These are phyloP conservation scores for Hypotaenidia philippensis DNA, from an alignment of 2,797 vertebrate species.

Conservation along the genomic window DNA sequence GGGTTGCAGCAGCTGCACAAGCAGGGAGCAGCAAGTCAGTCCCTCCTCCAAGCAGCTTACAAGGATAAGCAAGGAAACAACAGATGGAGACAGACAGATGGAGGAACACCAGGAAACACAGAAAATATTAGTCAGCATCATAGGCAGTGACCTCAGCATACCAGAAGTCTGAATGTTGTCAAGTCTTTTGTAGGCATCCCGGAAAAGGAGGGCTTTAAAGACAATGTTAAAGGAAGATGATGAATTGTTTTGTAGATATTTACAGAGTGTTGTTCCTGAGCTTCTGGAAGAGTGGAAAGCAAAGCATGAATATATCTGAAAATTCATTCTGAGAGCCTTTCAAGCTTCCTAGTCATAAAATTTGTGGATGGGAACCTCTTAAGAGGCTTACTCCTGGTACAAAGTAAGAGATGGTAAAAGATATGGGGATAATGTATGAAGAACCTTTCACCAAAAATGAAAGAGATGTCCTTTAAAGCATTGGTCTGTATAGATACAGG, in stretches of 20 bases:
- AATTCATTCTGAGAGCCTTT: neutral
- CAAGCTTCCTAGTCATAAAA: neutral
- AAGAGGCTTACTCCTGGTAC: neutral
- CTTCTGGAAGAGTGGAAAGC: neutral
- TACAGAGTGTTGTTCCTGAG: neutral
- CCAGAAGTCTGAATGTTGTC: conserved; percentile 46
- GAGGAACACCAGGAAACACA: conserved; percentile 64
- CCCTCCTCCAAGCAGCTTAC: neutral
- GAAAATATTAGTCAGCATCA: conserved; percentile 72
- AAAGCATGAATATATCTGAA: neutral
- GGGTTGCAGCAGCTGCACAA: neutral
- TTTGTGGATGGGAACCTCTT: neutral
- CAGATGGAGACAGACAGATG: conserved; percentile 63
- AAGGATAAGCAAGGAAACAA: conserved; percentile 15
- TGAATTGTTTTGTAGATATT: neutral
- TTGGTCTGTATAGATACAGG: neutral
- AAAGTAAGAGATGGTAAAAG: neutral
- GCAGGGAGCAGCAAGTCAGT: neutral
- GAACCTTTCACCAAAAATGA: neutral
- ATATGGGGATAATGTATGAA: neutral
- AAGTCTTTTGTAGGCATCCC: conserved; percentile 10
- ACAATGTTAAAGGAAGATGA: neutral
- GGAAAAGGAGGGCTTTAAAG: neutral
- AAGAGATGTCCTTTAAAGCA: neutral
- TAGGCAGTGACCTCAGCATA: conserved; percentile 57